Base-by-base conservation (phyloP, 2,888 invertebrate genomes). In the Leptura quadrifasciata region DNA sequence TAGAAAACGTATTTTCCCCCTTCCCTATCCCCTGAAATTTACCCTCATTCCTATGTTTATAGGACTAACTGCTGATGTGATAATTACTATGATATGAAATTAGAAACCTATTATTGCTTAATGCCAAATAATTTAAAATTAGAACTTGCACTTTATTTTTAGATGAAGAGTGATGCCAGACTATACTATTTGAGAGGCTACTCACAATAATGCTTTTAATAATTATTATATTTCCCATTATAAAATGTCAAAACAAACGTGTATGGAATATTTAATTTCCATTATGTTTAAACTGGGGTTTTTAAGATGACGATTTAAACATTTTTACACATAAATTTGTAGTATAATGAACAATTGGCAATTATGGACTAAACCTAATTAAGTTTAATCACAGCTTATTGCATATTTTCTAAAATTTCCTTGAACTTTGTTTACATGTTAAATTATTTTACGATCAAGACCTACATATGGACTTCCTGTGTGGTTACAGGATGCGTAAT, bases 81-180 rank as follows among this genome's bases (percentile, higher is more conserved):
- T n/a, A n/a, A n/a, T 27, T 27, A 27, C 27, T 27, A 27, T 27
- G 27, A 24, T 3, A 24, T 24, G 2, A 24, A 24, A 24, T 24
- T 2, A 24, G 24, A 24, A 24, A 2, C 6, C 6, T 31, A 31
- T 31, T 31, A 31, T 31, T 31, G 27, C 8, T 8, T 31, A 31
- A 31, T 31, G 60, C 60, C 60, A 61, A 31, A n/a, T 24, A 12
- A 61, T 3, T 61, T 61, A 31, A 31, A 61, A 61, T 31, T 61
- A 17, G 31, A 31, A 31, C 8, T 12, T 31, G 27, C 60, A 17
- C 12, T 17, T 61, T 61, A 61, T 61, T 61, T 61, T 61, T 27
- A 61, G 31, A 17, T 27, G 27, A 31, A 31, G 17, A 31, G n/a
- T 31, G 17, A 17, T 61, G 60, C 60, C 58, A 58, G n/a, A 58